These are phyloP conservation scores for Lethocerus indicus DNA, from an alignment of 1,140 invertebrate species.

Conservation along the genomic window DNA sequence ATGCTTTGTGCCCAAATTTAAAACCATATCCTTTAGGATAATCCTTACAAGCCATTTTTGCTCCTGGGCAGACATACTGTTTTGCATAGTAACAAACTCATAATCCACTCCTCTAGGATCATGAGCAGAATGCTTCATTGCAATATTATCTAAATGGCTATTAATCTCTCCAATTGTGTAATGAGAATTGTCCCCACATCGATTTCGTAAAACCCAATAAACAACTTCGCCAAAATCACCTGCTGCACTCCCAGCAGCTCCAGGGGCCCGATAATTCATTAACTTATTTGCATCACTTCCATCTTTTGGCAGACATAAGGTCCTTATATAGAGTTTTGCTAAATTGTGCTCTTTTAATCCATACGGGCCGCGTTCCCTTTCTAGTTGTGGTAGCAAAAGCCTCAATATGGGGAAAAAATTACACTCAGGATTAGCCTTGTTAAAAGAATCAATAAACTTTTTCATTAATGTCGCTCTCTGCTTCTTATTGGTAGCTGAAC, in stretches of 20 bases:
- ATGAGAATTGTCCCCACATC: slow-evolving; percentile 30
- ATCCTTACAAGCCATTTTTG: slow-evolving; percentile 81
- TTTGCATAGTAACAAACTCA: slow-evolving; percentile 33
- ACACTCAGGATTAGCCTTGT: slow-evolving; percentile 24
- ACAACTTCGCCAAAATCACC: slow-evolving; percentile 61
- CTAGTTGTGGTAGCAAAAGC: slow-evolving; percentile 48
- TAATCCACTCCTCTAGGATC: slow-evolving; percentile 28
- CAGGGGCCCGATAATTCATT: slow-evolving; percentile 33
- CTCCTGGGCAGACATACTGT: slow-evolving; percentile 46
- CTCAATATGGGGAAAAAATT: slow-evolving; percentile 50
- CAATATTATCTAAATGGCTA: slow-evolving; percentile 46
- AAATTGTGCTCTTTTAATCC: slow-evolving; percentile 47
- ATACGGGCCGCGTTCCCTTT: slow-evolving; percentile 41
- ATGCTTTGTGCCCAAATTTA: slow-evolving; percentile 48
- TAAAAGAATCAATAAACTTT: slow-evolving; percentile 34
- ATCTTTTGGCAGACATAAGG: slow-evolving; percentile 44
- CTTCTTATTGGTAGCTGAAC: slow-evolving; percentile 21
- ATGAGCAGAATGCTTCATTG: slow-evolving; percentile 26
- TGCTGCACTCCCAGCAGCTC: slow-evolving; percentile 23
- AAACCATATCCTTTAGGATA: slow-evolving; percentile 63
- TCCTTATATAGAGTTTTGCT: slow-evolving; percentile 43
- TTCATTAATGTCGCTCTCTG: slow-evolving; percentile 31
- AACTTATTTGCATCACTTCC: slow-evolving; percentile 45
- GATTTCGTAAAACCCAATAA: slow-evolving; percentile 44
- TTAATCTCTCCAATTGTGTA: slow-evolving; percentile 49